These are phyloP conservation scores for Spea multiplicata DNA, from an alignment of 2,113 vertebrate genomes.

Conservation along the genomic window DNA sequence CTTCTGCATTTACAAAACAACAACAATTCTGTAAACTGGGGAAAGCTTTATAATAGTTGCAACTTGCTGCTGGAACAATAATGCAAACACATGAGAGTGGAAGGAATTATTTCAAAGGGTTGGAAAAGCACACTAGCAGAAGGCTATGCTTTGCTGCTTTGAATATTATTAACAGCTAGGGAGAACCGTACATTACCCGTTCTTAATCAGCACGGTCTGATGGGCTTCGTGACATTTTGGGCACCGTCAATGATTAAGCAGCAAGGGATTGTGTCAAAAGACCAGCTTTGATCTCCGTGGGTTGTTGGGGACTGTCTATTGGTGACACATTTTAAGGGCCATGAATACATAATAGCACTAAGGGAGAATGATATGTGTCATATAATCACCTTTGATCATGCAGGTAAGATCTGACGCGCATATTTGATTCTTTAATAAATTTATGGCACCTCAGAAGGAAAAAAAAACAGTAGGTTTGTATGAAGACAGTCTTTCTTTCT, in stretches of 20 bases:
- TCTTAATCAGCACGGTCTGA: slow-evolving; percentile 36
- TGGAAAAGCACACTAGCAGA: not conserved
- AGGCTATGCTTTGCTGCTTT: not conserved
- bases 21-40: no score
- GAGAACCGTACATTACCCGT: slow-evolving; percentile 3
- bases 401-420: slow-evolving; percentile 45
- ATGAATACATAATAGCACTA: slow-evolving; percentile 42
- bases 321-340: slow-evolving; percentile 39
- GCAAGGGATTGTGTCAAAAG: slow-evolving; percentile 36
- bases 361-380: slow-evolving; percentile 40
- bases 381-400: slow-evolving; percentile 38
- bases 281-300: slow-evolving; percentile 36
- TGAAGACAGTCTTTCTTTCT: slow-evolving; percentile 1
- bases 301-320: slow-evolving; percentile 33
- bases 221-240: slow-evolving; percentile 40
- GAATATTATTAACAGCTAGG: slow-evolving; percentile 16
- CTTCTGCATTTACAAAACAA: no score
- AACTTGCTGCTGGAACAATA: no score
- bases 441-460: slow-evolving; percentile 23
- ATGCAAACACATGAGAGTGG: no score
- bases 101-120: not conserved
- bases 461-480: slow-evolving; percentile 26
- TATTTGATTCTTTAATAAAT: slow-evolving; percentile 41
- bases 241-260: slow-evolving; percentile 40
- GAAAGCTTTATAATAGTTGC: no score